phyloP scores from a whole-genome alignment of 2,797 vertebrate genomes.

The Gouania willdenowi region DNA sequence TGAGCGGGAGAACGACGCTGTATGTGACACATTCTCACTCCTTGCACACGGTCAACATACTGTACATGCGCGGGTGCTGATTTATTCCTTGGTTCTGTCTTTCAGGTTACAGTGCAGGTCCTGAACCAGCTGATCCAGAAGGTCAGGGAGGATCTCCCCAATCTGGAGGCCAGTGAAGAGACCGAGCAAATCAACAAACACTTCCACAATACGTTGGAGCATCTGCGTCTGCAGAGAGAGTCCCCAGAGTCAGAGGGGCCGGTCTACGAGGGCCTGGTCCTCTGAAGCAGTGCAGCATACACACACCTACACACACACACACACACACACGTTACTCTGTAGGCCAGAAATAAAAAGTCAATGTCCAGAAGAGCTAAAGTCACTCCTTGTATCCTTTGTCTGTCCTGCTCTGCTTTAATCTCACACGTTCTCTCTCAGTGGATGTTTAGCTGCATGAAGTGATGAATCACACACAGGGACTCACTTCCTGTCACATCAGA shows the following conservation, averaged over 20 bases:
- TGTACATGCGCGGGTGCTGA: too few species aligned
- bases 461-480: too few species aligned
- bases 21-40: too few species aligned
- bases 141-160: slow-evolving; percentile 96
- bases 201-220: slow-evolving; percentile 98
- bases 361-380: slow-evolving; percentile 24
- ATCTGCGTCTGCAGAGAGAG: slow-evolving; percentile 91
- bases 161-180: slow-evolving; percentile 95
- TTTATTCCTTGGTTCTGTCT: too few species aligned
- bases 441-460: slow-evolving; percentile 8
- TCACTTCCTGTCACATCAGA: too few species aligned
- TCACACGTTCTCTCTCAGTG: background rate
- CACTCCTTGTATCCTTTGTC: slow-evolving; percentile 11
- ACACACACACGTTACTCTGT: slow-evolving; percentile 23
- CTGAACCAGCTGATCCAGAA: slow-evolving; percentile 99
- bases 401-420: too few species aligned
- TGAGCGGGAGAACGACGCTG: slow-evolving; percentile 95
- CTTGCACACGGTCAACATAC: too few species aligned
- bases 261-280: slow-evolving; percentile 92
- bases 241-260: slow-evolving; percentile 92
- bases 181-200: slow-evolving; percentile 99
- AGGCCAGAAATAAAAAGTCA: slow-evolving; percentile 24
- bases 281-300: slow-evolving; percentile 67
- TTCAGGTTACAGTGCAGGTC: slow-evolving; percentile 94
- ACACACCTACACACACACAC: slow-evolving; percentile 27